phyloP scores from a whole-genome alignment of 2,888 invertebrate species.

The Tipula confusa region DNA sequence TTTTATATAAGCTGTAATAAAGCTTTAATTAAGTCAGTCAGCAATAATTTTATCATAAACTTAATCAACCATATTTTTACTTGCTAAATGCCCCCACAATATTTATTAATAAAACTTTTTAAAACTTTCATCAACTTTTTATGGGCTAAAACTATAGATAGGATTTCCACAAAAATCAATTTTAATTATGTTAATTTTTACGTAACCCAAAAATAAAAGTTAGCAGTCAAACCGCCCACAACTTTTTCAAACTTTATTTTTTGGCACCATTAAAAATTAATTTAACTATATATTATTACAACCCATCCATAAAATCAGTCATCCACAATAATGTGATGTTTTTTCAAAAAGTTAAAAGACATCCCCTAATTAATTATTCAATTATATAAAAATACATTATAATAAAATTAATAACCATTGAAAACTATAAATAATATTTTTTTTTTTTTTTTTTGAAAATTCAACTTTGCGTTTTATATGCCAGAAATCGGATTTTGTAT shows the following conservation, averaged over 20 bases:
- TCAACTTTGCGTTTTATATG: too few relatives aligned
- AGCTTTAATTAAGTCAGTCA: too few relatives aligned
- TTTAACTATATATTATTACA: neutral
- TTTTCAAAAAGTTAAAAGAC: neutral
- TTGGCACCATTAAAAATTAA: neutral
- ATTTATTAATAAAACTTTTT: too few relatives aligned
- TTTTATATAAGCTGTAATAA: too few relatives aligned
- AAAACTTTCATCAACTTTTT: too few relatives aligned
- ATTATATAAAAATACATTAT: neutral
- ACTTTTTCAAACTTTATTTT: neutral
- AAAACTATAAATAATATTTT: conserved; percentile 21
- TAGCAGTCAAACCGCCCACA: neutral
- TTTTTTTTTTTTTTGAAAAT: neutral
- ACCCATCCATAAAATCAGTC: neutral
- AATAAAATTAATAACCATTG: conserved; percentile 1
- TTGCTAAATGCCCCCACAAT: too few relatives aligned
- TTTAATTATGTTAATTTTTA: too few relatives aligned
- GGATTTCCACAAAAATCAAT: too few relatives aligned
- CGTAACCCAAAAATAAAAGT: too few relatives aligned
- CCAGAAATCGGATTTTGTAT: neutral
- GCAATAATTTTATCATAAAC: too few relatives aligned
- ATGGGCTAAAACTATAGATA: too few relatives aligned
- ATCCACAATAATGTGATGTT: neutral
- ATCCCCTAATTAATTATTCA: conserved; percentile 4
- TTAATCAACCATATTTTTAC: too few relatives aligned